A percentile compares a stretch with the other conserved stretches of the same genome.
phyloP scores from a whole-genome alignment of 2,888 invertebrate species.

The Lasioglossum malachurum region DNA sequence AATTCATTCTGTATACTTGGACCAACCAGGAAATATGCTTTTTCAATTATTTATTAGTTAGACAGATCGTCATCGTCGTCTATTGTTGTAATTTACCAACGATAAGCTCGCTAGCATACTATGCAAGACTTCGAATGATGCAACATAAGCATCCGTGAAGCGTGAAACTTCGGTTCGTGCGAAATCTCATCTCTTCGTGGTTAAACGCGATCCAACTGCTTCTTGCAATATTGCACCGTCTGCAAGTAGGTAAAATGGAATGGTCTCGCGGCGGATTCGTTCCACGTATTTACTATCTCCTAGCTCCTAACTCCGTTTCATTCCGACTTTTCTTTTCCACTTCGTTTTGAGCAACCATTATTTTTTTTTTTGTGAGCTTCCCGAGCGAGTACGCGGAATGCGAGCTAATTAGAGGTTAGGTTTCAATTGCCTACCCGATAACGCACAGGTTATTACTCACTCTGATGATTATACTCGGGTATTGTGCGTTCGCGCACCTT shows the following conservation, averaged over 20 bases:
- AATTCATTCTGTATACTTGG: background rate
- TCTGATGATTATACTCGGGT: constrained; percentile 7
- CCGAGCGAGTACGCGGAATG: background rate
- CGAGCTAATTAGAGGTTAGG: constrained; percentile 40
- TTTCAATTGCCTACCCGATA: constrained; percentile 14
- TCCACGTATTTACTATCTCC: constrained; percentile 13
- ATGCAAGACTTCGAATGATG: background rate
- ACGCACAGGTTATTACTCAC: background rate
- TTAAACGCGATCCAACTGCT: constrained; percentile 24
- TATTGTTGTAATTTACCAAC: background rate
- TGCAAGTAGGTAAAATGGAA: constrained; percentile 31
- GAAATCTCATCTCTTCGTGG: constrained; percentile 3
- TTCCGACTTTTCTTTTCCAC: background rate
- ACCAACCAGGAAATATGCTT: background rate
- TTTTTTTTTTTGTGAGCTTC: too few relatives aligned
- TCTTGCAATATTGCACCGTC: constrained; percentile 11
- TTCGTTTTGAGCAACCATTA: constrained; percentile 1
- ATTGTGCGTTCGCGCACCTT: constrained; percentile 28
- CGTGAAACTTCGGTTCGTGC: background rate
- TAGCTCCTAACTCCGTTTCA: background rate
- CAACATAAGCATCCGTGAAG: background rate
- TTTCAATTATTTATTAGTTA: background rate
- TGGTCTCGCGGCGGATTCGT: constrained; percentile 22
- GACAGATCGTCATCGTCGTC: background rate
- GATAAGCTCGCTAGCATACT: background rate